A percentile compares a stretch with the other conserved stretches of the same genome.
Evolutionary conservation across 2,113 vertebrate species (phyloP).

Genomic region (Alectura lathami): DNA sequence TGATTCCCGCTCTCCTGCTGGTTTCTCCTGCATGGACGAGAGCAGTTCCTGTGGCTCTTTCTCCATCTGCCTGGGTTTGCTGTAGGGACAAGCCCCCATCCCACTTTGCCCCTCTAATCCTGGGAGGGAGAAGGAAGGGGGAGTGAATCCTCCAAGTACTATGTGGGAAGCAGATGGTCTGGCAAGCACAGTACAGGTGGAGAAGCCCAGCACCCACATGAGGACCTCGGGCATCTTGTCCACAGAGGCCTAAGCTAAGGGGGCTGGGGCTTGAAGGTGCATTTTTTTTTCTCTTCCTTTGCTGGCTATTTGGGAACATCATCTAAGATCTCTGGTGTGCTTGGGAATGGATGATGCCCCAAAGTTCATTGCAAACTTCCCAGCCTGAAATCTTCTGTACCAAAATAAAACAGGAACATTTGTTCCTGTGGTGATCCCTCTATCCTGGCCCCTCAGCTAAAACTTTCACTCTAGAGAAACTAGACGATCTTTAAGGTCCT

Average conservation of each 20-base stretch:
- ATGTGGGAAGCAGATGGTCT: neutral
- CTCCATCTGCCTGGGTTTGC: neutral
- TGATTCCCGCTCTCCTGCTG: accelerated
- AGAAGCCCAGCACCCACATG: accelerated
- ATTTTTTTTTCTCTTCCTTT: neutral
- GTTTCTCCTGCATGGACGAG: neutral
- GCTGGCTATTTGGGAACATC: neutral
- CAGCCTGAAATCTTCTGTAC: neutral
- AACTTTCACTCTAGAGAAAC: neutral
- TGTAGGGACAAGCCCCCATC: neutral
- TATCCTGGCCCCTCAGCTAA: neutral
- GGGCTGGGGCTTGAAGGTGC: neutral
- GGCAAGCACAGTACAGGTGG: accelerated
- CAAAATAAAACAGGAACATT: neutral
- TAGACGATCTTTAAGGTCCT: neutral
- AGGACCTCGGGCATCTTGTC: neutral
- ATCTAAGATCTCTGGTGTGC: neutral
- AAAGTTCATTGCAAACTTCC: neutral
- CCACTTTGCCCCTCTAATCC: neutral
- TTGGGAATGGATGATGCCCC: neutral
- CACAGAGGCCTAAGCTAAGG: neutral
- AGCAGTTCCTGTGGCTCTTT: neutral
- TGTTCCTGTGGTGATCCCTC: neutral
- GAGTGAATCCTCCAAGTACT: neutral
- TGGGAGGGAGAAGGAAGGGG: neutral